Percentiles rank a stretch among this genome's conserved stretches.
These are phyloP conservation scores for Troglohyphantes excavatus DNA, from an alignment of 2,888 invertebrate species.

Conservation along the genomic window DNA sequence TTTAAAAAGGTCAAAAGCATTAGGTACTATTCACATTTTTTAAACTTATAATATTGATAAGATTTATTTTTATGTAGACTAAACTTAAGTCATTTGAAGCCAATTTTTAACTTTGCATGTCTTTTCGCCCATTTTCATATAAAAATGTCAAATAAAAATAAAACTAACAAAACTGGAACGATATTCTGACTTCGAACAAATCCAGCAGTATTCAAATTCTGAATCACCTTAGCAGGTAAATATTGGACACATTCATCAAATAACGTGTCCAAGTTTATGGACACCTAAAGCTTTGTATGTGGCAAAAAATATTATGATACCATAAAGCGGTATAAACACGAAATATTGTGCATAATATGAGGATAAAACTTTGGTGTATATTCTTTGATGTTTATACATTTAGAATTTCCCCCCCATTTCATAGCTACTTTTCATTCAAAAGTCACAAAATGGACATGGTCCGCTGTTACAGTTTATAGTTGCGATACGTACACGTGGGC, in stretches of 20 bases:
- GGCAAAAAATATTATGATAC: not conserved
- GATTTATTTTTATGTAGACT: no score
- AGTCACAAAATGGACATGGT: not conserved
- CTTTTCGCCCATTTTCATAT: no score
- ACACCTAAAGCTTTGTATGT: not conserved
- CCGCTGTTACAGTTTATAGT: not conserved
- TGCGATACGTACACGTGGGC: not conserved
- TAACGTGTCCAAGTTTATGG: not conserved
- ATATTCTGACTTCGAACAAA: no score
- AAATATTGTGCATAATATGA: not conserved
- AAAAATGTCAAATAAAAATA: no score
- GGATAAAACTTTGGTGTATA: not conserved
- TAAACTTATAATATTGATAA: no score
- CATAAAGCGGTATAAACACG: not conserved
- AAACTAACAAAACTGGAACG: no score
- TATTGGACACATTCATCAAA: not conserved
- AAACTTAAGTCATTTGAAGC: no score
- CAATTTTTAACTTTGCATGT: no score
- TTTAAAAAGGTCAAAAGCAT: no score
- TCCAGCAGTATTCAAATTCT: no score
- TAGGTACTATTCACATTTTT: no score
- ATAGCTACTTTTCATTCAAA: conserved; percentile 1
- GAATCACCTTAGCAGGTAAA: not conserved
- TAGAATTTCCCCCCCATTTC: not conserved
- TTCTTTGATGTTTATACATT: not conserved